These are phyloP conservation scores for Ctenodactylus gundi DNA, from an alignment of 2,113 vertebrate species.

Conservation along the genomic window DNA sequence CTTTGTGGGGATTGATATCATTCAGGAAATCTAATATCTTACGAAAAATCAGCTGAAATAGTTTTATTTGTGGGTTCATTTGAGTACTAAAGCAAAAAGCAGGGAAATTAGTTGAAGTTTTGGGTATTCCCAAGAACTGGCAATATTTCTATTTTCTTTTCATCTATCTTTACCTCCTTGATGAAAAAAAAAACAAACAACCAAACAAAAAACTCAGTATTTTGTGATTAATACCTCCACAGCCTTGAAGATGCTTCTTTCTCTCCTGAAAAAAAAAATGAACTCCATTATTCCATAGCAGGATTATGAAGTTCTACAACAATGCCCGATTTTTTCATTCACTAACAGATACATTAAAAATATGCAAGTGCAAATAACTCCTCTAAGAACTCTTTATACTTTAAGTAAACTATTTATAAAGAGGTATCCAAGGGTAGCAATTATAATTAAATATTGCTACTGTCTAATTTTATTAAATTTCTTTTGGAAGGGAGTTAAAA, in stretches of 20 bases:
- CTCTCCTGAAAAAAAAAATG: not conserved
- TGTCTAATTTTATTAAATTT: slow-evolving; percentile 19
- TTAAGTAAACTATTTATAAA: not conserved
- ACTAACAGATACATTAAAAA: slow-evolving; percentile 1
- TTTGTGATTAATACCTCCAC: not conserved
- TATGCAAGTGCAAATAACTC: not conserved
- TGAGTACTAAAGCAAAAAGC: not conserved
- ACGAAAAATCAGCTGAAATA: not conserved
- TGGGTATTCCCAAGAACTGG: not conserved
- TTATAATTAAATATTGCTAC: slow-evolving; percentile 3
- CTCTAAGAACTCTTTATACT: not conserved
- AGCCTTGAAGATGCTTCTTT: not conserved
- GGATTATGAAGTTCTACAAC: slow-evolving; percentile 77
- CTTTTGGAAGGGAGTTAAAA: not conserved
- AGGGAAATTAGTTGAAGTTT: not conserved
- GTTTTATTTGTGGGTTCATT: not conserved
- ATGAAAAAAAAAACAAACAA: too few species aligned
- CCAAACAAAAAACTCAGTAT: not conserved
- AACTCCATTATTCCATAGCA: slow-evolving; percentile 43
- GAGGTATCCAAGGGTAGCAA: not conserved
- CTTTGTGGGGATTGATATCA: slow-evolving; percentile 33
- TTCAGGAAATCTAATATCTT: slow-evolving; percentile 19
- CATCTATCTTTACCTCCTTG: not conserved
- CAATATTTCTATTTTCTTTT: not conserved
- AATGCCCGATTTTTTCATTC: slow-evolving; percentile 71